Conservation (phyloP, 2,113 vertebrate species). For the Varanus komodoensis region DNA sequence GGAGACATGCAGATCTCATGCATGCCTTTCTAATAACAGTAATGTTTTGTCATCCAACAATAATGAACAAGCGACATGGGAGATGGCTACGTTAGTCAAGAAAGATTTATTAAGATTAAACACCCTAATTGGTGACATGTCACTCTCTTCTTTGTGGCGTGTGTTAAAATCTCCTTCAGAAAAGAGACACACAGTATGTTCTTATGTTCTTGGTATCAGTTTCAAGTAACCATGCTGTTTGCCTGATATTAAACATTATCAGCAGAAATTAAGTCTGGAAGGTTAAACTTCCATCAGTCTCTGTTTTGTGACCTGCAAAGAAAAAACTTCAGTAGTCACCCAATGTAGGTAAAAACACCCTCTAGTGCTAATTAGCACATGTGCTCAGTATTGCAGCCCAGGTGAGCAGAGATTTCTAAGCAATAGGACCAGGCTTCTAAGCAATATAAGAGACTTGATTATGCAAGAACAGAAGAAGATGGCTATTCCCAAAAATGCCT, state of each 20-base stretch:
- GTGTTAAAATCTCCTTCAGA: conserved; percentile 79
- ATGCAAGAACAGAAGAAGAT: too few relatives aligned
- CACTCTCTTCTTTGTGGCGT: conserved; percentile 74
- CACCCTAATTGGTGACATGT: conserved; percentile 72
- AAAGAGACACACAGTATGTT: conserved; percentile 66
- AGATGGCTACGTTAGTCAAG: conserved; percentile 75
- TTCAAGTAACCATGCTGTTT: conserved; percentile 58
- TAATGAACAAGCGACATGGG: conserved; percentile 62
- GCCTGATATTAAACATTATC: conserved; percentile 53
- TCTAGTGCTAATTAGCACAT: conserved; percentile 23
- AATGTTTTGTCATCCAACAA: conserved; percentile 58
- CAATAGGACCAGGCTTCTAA: too few relatives aligned
- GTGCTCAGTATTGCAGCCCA: background rate
- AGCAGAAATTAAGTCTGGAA: conserved; percentile 59
- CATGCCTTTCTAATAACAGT: conserved; percentile 42
- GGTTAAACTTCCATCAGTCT: conserved; percentile 66
- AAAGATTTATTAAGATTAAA: conserved; percentile 73
- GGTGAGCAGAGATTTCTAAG: too few relatives aligned
- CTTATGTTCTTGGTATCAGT: conserved; percentile 55
- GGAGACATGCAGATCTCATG: conserved; percentile 48
- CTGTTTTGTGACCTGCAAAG: conserved; percentile 42
- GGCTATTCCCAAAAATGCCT: too few relatives aligned
- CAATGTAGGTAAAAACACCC: conserved; percentile 28
- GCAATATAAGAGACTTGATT: too few relatives aligned
- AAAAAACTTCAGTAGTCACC: conserved; percentile 34